Evolutionary conservation across 2,113 vertebrate species (phyloP).

Genomic region (Antechinus stuartii): DNA sequence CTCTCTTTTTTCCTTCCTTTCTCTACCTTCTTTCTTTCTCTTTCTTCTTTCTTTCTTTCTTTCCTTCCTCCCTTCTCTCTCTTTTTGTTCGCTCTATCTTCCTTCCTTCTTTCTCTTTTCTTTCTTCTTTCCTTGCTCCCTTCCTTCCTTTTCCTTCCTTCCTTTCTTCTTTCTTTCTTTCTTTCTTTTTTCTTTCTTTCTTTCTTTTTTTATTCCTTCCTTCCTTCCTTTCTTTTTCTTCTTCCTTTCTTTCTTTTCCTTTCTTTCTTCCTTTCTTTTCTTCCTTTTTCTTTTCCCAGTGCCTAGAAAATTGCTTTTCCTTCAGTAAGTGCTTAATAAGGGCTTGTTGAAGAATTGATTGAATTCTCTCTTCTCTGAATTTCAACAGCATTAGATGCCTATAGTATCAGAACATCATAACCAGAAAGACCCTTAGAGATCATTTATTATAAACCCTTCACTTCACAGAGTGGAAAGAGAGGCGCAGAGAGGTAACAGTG

Average conservation of each 20-base stretch:
- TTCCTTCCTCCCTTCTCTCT: too few relatives aligned
- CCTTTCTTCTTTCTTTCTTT: too few relatives aligned
- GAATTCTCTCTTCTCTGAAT: background rate
- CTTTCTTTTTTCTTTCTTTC: too few relatives aligned
- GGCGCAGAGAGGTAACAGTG: background rate
- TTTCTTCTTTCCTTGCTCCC: too few relatives aligned
- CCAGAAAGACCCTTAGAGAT: background rate
- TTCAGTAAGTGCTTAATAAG: background rate
- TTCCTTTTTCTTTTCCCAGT: background rate
- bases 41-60: fast-evolving
- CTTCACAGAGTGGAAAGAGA: background rate
- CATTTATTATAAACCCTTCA: background rate
- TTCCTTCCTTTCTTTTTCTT: background rate
- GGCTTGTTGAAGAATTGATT: background rate
- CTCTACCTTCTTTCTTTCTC: fast-evolving
- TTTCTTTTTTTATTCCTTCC: too few relatives aligned
- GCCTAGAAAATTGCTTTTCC: background rate
- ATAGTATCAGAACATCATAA: background rate
- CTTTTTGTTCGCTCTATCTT: too few relatives aligned
- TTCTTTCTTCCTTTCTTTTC: background rate
- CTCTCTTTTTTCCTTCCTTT: background rate
- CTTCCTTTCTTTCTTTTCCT: background rate
- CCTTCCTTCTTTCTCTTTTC: background rate
- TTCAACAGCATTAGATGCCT: background rate
- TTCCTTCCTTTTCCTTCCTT: too few relatives aligned